Evolutionary conservation across 2,113 vertebrate genomes (phyloP).

Genomic region (Paedocypris sp.): DNA sequence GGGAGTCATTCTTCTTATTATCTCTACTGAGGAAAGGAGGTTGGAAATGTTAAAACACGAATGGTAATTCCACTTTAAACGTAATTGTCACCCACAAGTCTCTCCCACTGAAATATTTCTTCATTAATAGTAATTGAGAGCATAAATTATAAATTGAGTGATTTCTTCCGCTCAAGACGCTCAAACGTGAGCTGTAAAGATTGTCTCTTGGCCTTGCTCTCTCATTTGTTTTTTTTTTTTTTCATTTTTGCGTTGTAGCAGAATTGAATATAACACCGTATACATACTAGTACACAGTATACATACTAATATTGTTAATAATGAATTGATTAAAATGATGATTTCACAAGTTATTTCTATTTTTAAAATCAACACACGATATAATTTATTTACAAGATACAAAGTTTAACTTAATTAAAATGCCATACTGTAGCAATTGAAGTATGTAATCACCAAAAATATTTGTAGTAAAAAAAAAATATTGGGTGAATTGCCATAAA

Average conservation of each 20-base stretch:
- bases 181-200: slow-evolving; percentile 92
- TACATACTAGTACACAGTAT: too few relatives aligned
- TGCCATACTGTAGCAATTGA: slow-evolving; percentile 50
- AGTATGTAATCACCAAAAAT: slow-evolving; percentile 69
- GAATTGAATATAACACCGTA: too few relatives aligned
- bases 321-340: too few relatives aligned
- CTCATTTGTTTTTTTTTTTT: slow-evolving; percentile 6
- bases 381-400: slow-evolving; percentile 71
- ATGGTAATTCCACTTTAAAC: slow-evolving; percentile 98
- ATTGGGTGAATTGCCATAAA: slow-evolving; percentile 68
- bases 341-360: too few relatives aligned
- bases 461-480: slow-evolving; percentile 49
- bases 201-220: slow-evolving; percentile 68
- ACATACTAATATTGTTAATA: too few relatives aligned
- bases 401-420: slow-evolving; percentile 71
- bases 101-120: slow-evolving; percentile 89
- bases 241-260: too few relatives aligned
- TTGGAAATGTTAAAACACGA: slow-evolving; percentile 99
- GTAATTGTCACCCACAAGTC: slow-evolving; percentile 93
- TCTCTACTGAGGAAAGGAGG: slow-evolving; percentile 91
- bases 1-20: slow-evolving; percentile 99
- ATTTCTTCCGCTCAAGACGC: slow-evolving; percentile 87
- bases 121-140: slow-evolving; percentile 99
- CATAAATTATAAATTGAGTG: slow-evolving; percentile 99
- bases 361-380: too few relatives aligned